These are phyloP conservation scores for Whitmania pigra DNA, from an alignment of 1,140 invertebrate species.

Conservation along the genomic window DNA sequence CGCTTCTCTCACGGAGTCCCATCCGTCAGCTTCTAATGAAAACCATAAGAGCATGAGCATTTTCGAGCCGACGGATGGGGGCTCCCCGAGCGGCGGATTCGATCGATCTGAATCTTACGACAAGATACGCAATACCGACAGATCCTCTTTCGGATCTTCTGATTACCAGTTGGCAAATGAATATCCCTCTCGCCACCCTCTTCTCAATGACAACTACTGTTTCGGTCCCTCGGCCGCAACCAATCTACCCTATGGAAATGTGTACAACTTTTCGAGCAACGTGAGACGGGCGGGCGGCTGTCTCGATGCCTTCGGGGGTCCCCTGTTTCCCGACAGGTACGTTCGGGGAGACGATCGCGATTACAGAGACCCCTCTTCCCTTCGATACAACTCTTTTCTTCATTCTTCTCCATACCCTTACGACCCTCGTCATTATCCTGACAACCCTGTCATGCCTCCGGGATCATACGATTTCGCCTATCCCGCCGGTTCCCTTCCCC, in stretches of 20 bases:
- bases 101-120: too few relatives aligned
- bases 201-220: slow-evolving; percentile 4
- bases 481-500: background rate
- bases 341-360: background rate
- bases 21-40: background rate
- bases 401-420: slow-evolving; percentile 5
- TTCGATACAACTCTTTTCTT: background rate
- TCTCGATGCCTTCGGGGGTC: background rate
- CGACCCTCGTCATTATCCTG: background rate
- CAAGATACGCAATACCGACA: background rate
- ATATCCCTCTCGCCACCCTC: background rate
- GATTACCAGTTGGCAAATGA: slow-evolving; percentile 3
- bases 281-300: background rate
- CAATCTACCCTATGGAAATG: background rate
- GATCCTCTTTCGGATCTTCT: background rate
- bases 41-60: too few relatives aligned
- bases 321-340: background rate
- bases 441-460: background rate
- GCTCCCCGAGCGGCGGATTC: too few relatives aligned
- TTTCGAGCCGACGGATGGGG: too few relatives aligned
- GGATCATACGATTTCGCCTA: slow-evolving; percentile 4
- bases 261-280: slow-evolving; percentile 7
- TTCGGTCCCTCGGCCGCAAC: background rate
- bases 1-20: slow-evolving; percentile 4
- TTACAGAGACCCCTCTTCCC: slow-evolving; percentile 7